phyloP scores from a whole-genome alignment of 2,797 vertebrate genomes.

The Sebastes hopkinsi region DNA sequence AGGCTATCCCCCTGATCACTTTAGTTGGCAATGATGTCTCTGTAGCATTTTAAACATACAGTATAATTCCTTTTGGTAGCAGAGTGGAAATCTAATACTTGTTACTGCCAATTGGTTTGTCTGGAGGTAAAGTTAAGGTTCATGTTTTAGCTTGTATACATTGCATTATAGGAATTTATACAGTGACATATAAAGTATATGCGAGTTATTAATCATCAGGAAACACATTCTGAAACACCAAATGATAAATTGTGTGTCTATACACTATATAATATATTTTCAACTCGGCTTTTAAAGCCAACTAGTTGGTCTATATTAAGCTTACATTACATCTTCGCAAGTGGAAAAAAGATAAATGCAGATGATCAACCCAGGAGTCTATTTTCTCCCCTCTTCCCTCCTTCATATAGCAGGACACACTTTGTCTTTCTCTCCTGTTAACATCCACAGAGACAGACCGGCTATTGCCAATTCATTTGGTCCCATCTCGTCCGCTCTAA shows the following conservation, averaged over 20 bases:
- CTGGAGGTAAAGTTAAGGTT: neutral
- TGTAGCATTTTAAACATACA: neutral
- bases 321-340: neutral
- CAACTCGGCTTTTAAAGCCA: neutral
- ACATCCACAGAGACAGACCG: conserved; percentile 22
- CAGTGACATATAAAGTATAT: neutral
- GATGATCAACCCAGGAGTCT: neutral
- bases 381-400: neutral
- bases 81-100: neutral
- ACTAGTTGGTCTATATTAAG: neutral
- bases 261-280: neutral
- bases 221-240: neutral
- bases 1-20: too few relatives aligned
- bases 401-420: neutral
- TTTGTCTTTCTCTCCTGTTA: conserved; percentile 13
- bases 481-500: conserved; percentile 29
- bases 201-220: neutral
- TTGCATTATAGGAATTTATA: neutral
- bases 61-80: neutral
- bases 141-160: neutral
- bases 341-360: neutral
- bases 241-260: neutral
- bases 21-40: neutral
- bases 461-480: conserved; percentile 54
- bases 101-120: neutral